A percentile compares a stretch with the other conserved stretches of the same genome.
These are phyloP conservation scores for Phymorhynchus buccinoides DNA, from an alignment of 1,140 invertebrate genomes.

Conservation along the genomic window DNA sequence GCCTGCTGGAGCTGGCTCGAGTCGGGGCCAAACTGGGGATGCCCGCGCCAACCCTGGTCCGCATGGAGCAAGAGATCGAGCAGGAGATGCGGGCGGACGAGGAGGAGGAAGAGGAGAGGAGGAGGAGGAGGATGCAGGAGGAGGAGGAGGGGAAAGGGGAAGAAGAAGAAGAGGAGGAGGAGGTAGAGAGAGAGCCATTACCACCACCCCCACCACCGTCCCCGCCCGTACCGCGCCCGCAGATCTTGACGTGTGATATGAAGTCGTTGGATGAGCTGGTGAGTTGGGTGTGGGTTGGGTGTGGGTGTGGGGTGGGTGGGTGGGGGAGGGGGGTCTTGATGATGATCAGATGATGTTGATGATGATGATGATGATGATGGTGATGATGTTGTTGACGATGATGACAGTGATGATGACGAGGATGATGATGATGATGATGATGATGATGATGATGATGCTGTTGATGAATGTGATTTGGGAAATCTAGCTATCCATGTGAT, in stretches of 20 bases:
- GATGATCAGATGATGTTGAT: too few species aligned
- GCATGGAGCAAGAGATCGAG: constrained; percentile 97
- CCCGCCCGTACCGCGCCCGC: constrained; percentile 50
- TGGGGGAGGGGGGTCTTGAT: constrained; percentile 4
- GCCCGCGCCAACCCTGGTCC: constrained; percentile 93
- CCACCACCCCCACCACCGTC: too few species aligned
- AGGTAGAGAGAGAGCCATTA: too few species aligned
- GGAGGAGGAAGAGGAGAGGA: constrained; percentile 25
- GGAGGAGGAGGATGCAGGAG: not conserved
- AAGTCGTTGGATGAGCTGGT: constrained; percentile 97
- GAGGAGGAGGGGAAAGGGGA: not conserved
- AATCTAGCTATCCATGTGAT: too few species aligned
- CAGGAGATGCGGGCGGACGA: constrained; percentile 80
- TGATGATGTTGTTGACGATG: too few species aligned
- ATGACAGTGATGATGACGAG: too few species aligned
- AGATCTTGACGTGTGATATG: constrained; percentile 80
- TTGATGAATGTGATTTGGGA: too few species aligned
- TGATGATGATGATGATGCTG: too few species aligned
- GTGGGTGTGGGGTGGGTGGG: not conserved
- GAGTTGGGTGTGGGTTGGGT: constrained; percentile 73
- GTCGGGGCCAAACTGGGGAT: constrained; percentile 92
- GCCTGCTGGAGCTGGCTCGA: constrained; percentile 90
- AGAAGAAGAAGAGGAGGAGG: not conserved
- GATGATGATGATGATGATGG: too few species aligned
- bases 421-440: too few species aligned